Percentiles rank a stretch among this genome's conserved stretches.
phyloP scores from a whole-genome alignment of 1,140 invertebrate species.

The Mycetomoellerius zeteki region DNA sequence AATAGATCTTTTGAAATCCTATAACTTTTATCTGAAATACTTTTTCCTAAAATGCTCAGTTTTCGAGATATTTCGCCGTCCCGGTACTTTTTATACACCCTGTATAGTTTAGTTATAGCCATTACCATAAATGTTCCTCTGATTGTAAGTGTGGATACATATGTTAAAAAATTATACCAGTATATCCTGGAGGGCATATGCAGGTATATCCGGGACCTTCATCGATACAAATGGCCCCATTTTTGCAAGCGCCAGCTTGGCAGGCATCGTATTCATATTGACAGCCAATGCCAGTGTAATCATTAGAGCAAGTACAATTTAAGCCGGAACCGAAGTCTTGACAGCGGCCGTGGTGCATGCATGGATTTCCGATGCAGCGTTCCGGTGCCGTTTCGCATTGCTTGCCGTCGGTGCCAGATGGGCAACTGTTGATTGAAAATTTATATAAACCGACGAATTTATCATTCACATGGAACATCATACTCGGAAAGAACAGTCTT shows the following conservation, averaged over 20 bases:
- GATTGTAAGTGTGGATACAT: neutral
- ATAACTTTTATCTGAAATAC: no score
- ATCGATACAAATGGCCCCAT: slow-evolving; percentile 96
- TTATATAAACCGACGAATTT: neutral
- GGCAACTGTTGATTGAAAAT: slow-evolving; percentile 89
- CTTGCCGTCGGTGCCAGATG: slow-evolving; percentile 97
- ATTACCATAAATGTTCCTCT: no score
- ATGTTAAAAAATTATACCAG: slow-evolving; percentile 84
- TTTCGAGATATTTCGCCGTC: no score
- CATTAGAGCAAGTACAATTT: slow-evolving; percentile 96
- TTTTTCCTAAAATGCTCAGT: no score
- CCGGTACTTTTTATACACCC: no score
- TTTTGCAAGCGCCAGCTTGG: slow-evolving; percentile 94
- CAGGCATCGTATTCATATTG: slow-evolving; percentile 98
- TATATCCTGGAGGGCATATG: slow-evolving; percentile 94
- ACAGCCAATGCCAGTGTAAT: slow-evolving; percentile 96
- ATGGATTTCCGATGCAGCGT: slow-evolving; percentile 97
- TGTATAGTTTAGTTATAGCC: no score
- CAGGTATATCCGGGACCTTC: slow-evolving; percentile 95
- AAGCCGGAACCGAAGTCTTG: slow-evolving; percentile 98
- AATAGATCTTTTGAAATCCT: no score
- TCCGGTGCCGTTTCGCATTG: slow-evolving; percentile 98
- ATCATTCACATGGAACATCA: neutral
- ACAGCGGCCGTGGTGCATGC: slow-evolving; percentile 97
- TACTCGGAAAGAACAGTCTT: no score